Evolutionary conservation across 2,888 invertebrate genomes (phyloP).

Genomic region (Amphiduros pacificus): DNA sequence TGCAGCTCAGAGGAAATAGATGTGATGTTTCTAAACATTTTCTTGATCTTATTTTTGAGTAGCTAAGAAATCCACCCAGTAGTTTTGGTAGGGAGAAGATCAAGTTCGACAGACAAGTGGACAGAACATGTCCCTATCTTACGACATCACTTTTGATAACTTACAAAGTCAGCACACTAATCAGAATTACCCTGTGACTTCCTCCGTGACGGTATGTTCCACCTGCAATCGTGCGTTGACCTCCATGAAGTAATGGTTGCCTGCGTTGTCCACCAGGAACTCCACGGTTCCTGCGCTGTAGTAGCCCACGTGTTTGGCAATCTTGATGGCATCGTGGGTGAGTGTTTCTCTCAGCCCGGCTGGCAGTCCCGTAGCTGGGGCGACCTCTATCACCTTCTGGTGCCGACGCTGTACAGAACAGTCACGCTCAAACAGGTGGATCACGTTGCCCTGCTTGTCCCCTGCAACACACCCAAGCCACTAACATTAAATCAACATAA

Average conservation of each 20-base stretch:
- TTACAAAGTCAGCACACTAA: neutral
- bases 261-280: constrained; percentile 86
- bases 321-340: constrained; percentile 84
- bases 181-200: constrained; percentile 80
- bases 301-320: constrained; percentile 89
- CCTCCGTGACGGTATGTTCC: constrained; percentile 98
- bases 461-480: no score
- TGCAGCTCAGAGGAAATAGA: no score
- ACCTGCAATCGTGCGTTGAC: constrained; percentile 97
- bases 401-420: constrained; percentile 97
- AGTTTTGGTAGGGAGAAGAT: no score
- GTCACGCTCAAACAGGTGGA: constrained; percentile 94
- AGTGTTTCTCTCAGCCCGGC: constrained; percentile 74
- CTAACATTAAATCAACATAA: no score
- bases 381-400: constrained; percentile 97
- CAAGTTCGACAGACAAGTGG: no score
- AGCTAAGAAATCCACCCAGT: no score
- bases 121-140: no score
- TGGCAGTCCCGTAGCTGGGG: constrained; percentile 89
- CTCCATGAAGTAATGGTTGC: constrained; percentile 93
- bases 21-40: no score
- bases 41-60: no score
- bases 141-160: no score
- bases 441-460: constrained; percentile 92
- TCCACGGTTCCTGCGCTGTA: constrained; percentile 98